A percentile compares a stretch with the other conserved stretches of the same genome.
phyloP scores from a whole-genome alignment of 2,888 invertebrate species.

The Pollenia angustigena region DNA sequence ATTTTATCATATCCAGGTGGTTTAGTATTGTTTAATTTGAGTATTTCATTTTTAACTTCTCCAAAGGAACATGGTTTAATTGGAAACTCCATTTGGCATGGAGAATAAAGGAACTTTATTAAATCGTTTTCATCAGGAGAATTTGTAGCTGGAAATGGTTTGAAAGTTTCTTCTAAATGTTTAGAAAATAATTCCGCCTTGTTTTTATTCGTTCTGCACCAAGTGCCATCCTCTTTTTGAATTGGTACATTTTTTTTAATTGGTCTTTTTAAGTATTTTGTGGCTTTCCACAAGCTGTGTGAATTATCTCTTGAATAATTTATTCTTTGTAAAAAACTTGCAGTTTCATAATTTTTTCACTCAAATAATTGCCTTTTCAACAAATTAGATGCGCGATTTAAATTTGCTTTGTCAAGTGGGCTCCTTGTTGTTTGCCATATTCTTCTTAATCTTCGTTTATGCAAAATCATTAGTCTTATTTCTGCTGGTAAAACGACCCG shows the following conservation, averaged over 20 bases:
- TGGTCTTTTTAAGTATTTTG: constrained; percentile 2
- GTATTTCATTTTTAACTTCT: no score
- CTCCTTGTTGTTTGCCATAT: constrained; percentile 46
- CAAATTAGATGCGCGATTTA: constrained; percentile 8
- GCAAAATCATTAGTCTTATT: not conserved
- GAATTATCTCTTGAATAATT: constrained; percentile 29
- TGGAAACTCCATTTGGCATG: no score
- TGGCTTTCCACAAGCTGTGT: not conserved
- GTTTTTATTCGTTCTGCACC: no score
- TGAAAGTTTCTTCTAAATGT: no score
- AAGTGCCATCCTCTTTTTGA: no score
- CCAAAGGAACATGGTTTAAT: no score
- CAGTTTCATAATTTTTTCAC: not conserved
- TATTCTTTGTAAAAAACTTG: not conserved
- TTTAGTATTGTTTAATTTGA: no score
- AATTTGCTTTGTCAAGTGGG: constrained; percentile 21
- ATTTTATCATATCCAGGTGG: no score
- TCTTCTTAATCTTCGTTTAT: constrained; percentile 35
- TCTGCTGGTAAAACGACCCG: not conserved
- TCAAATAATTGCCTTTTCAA: constrained; percentile 23
- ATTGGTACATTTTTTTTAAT: constrained; percentile 25
- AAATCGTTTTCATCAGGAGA: no score
- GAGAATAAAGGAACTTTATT: no score
- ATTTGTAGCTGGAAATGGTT: no score
- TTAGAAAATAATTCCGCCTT: no score